phyloP scores from a whole-genome alignment of 2,888 invertebrate genomes.

The Nephrotoma guestfalica region DNA sequence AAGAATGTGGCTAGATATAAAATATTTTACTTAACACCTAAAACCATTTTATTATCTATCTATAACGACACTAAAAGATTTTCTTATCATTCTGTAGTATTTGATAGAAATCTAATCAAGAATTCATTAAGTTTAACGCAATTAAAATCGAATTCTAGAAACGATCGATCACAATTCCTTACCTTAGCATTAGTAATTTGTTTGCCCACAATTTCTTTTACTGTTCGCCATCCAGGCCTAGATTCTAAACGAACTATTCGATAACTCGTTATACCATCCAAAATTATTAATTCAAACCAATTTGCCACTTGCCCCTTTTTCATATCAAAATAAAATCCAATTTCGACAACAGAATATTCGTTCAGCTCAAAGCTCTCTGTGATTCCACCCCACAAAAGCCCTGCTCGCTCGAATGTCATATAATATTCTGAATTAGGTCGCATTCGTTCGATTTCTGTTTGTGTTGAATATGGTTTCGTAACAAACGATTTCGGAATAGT shows the following conservation, averaged over 20 bases:
- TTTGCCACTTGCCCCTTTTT: neutral
- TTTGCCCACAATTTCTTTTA: neutral
- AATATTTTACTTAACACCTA: neutral
- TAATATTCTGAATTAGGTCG: neutral
- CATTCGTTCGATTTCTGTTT: neutral
- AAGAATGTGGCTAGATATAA: neutral
- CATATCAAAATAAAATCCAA: neutral
- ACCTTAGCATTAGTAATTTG: neutral
- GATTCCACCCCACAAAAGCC: neutral
- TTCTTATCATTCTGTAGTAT: neutral
- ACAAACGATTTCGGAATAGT: neutral
- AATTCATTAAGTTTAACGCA: neutral
- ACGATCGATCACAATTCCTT: neutral
- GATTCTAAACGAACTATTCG: neutral
- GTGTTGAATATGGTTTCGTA: neutral
- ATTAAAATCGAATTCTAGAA: neutral
- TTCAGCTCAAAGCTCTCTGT: neutral
- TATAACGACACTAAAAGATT: neutral
- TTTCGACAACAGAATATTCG: neutral
- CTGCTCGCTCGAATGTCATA: neutral
- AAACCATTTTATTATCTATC: neutral
- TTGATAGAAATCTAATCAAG: neutral
- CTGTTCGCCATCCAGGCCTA: neutral
- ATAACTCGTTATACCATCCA: neutral
- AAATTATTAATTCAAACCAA: neutral